phyloP scores from a whole-genome alignment of 2,888 invertebrate species.

The Rapana venosa region DNA sequence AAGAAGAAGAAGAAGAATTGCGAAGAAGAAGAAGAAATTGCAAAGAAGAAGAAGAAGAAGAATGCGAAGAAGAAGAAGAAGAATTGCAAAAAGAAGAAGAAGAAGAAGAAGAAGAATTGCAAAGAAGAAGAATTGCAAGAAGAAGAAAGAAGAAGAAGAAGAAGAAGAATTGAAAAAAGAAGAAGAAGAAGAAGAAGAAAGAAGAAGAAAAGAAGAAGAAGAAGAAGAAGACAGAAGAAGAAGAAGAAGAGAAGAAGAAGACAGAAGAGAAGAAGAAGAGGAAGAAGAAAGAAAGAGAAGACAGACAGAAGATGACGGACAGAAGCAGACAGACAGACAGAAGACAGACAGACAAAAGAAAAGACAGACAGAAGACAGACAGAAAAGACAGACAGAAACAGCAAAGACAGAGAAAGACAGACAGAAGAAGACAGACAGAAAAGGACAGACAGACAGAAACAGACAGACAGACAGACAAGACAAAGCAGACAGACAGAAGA shows the following conservation, averaged over 20 bases:
- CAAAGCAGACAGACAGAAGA: too few species aligned
- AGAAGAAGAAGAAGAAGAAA: slow-evolving; percentile 2
- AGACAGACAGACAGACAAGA: too few species aligned
- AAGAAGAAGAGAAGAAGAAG: not conserved
- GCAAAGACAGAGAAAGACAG: too few species aligned
- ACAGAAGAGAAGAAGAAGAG: not conserved
- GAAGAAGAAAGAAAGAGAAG: not conserved
- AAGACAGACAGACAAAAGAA: too few species aligned
- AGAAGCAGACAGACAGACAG: too few species aligned
- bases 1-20: not conserved
- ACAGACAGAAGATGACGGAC: not conserved
- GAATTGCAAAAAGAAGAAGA: not conserved
- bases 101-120: not conserved
- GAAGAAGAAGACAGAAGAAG: not conserved
- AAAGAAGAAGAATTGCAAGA: not conserved
- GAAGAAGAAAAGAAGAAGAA: not conserved
- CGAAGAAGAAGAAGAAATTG: too few species aligned
- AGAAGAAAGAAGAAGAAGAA: not conserved
- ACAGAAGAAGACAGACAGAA: too few species aligned
- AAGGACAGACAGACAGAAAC: too few species aligned
- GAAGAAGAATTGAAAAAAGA: not conserved
- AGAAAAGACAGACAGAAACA: not conserved
- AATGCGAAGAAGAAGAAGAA: not conserved
- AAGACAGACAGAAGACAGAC: too few species aligned
- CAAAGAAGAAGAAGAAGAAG: not conserved